Base-by-base conservation (phyloP, 1,140 invertebrate genomes). In the Venturia canescens region DNA sequence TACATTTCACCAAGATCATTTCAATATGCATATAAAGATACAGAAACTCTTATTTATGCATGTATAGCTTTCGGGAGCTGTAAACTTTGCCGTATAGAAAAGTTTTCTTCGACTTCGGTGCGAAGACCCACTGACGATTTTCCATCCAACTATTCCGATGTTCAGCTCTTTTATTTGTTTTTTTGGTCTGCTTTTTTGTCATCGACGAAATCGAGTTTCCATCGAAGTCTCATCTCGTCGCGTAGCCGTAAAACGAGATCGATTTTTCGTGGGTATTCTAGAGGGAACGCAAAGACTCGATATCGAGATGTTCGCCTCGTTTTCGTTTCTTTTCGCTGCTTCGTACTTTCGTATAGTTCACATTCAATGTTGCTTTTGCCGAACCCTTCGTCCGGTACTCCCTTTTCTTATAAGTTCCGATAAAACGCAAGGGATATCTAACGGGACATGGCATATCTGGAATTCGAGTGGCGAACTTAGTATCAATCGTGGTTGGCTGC, bases 401-500 rank as follows among this genome's bases (percentile, higher is more conserved):
- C 15, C 34, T 29, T 74, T 81, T 63, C 69, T 78, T 71, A 15
- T 44, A n/a, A 29, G 11, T 53, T 53, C 16, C 15, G 72, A 76
- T 74, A 74, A 74, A 48, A 74, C 38, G 16, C 71, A 34, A 18
- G 53, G 48, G 72, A 84, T 86, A 87, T 86, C 82, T 77, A 16
- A 13, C 60, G 48, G 27, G 23, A 53, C 78, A 79, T 84, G 23
- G 27, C 78, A 79, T 84, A 76, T 81, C 70, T 29, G 83, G 83
- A 84, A 82, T 82, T 80, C 80, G 80, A 53, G 53, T 38, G 50
- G 86, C 79, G 77, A 89, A 90, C 84, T 89, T 86, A 74, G 76
- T 90, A 90, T 91, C 87, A 80, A 84, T 81, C 72, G 74, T 70
- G 77, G 84, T 84, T 82, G 81, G 79, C 38, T 80, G 80, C 83